A percentile compares a stretch with the other conserved stretches of the same genome.
Evolutionary conservation across 2,797 vertebrate genomes (phyloP).

Genomic region (Gallinago stenura): DNA sequence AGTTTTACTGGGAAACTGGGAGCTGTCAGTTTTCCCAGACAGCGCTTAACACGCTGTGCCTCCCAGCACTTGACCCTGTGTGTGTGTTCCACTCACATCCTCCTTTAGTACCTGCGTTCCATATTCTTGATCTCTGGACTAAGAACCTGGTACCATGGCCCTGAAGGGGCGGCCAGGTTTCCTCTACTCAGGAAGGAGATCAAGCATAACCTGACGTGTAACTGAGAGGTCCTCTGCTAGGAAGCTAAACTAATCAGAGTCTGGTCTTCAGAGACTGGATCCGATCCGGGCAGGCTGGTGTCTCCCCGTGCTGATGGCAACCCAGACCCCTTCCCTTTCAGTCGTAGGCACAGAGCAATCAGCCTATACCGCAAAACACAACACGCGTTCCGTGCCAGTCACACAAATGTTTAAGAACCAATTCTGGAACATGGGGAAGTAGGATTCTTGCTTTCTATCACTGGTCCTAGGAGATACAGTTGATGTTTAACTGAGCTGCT

Average conservation of each 20-base stretch:
- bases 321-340: not conserved
- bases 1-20: not conserved
- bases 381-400: fast-evolving
- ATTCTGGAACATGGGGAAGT: not conserved
- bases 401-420: not conserved
- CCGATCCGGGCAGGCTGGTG: not conserved
- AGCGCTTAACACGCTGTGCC: not conserved
- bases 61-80: not conserved
- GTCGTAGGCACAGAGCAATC: not conserved
- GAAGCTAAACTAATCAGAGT: not conserved
- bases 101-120: not conserved
- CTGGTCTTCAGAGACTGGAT: not conserved
- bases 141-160: not conserved
- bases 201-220: not conserved
- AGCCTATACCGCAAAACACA: not conserved
- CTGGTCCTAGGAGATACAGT: fast-evolving
- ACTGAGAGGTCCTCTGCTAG: not conserved
- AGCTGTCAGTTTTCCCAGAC: not conserved
- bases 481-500: not conserved
- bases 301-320: not conserved
- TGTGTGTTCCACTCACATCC: not conserved
- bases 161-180: not conserved
- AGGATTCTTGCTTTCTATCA: not conserved
- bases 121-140: not conserved
- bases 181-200: not conserved